phyloP scores from a whole-genome alignment of 1,140 invertebrate species.

The Musca domestica region DNA sequence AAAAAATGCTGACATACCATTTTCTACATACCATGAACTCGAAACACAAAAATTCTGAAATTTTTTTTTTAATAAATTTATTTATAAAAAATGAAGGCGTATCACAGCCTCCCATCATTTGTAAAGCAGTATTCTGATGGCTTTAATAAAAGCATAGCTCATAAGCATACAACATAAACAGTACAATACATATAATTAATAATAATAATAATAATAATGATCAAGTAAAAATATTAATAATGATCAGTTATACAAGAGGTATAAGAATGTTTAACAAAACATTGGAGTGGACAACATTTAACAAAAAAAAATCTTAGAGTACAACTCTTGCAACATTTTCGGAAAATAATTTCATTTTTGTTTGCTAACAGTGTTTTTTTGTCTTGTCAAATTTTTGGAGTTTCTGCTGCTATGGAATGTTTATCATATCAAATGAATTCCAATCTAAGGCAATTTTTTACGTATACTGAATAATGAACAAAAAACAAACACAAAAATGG shows the following conservation, averaged over 20 bases:
- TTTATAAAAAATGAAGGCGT: not conserved
- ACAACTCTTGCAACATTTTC: not conserved
- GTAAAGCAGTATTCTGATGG: not conserved
- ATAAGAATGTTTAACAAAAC: not conserved
- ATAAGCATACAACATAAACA: not conserved
- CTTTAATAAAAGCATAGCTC: not conserved
- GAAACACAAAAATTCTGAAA: too few species aligned
- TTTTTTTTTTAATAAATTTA: too few species aligned
- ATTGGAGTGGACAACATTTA: not conserved
- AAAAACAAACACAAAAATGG: not conserved
- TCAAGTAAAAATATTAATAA: not conserved
- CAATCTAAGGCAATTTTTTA: not conserved
- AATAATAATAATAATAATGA: not conserved
- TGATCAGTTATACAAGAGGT: not conserved
- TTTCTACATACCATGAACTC: too few species aligned
- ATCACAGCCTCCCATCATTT: not conserved
- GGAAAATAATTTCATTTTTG: not conserved
- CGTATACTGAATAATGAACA: not conserved
- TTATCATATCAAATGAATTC: constrained; percentile 13
- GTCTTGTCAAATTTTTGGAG: not conserved
- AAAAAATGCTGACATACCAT: too few species aligned
- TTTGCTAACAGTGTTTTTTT: not conserved
- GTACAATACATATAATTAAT: not conserved
- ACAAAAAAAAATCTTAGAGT: not conserved
- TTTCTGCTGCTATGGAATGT: not conserved